A percentile compares a stretch with the other conserved stretches of the same genome.
Evolutionary conservation across 2,113 vertebrate genomes (phyloP).

Genomic region (Tenebrosternarchus preto): DNA sequence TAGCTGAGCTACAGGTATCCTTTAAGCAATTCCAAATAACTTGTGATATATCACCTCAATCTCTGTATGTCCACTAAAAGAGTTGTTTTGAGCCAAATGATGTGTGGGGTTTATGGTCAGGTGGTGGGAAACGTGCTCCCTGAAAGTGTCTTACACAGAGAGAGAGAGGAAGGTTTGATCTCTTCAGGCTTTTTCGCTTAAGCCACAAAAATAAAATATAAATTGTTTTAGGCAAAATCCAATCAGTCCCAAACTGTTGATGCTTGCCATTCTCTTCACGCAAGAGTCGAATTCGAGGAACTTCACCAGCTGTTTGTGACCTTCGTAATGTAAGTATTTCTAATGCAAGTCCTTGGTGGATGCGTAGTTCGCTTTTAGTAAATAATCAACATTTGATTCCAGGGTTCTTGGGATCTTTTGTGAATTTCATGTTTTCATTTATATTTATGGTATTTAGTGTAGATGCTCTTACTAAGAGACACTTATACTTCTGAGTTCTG

Average conservation of each 20-base stretch:
- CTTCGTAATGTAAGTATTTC: not conserved
- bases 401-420: too few relatives aligned
- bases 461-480: too few relatives aligned
- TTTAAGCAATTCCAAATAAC: conserved; percentile 5
- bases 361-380: too few relatives aligned
- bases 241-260: not conserved
- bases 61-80: not conserved
- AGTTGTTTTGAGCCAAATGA: not conserved
- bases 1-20: conserved; percentile 1
- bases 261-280: not conserved
- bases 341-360: not conserved
- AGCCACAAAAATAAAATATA: not conserved
- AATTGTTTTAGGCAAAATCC: not conserved
- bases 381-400: too few relatives aligned
- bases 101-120: not conserved
- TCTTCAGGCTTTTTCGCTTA: not conserved
- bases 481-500: too few relatives aligned
- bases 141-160: not conserved
- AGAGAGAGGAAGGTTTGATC: not conserved
- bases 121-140: not conserved
- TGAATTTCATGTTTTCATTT: too few relatives aligned
- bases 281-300: too few relatives aligned
- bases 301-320: not conserved
- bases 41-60: not conserved
- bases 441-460: too few relatives aligned